Evolutionary conservation across 2,888 invertebrate genomes (phyloP).

Genomic region (Dasysyrphus albostriatus): DNA sequence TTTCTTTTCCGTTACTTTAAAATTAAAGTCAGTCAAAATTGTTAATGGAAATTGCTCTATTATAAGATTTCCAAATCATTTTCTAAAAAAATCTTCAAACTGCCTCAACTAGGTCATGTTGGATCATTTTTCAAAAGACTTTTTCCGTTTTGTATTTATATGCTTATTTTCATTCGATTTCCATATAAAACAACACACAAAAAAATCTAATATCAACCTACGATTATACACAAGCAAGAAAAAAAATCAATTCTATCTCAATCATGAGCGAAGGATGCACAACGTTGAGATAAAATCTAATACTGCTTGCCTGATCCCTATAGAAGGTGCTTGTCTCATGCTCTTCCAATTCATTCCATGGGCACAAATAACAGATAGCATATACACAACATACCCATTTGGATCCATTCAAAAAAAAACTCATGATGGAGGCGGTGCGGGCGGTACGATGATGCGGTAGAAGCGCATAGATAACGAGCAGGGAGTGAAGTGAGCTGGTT

Average conservation of each 20-base stretch:
- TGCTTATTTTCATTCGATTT: neutral
- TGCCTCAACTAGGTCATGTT: conserved; percentile 18
- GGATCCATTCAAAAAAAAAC: conserved; percentile 11
- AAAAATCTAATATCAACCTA: neutral
- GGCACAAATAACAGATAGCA: conserved; percentile 39
- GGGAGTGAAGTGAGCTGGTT: conserved; percentile 28
- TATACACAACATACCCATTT: conserved; percentile 11
- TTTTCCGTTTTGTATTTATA: neutral
- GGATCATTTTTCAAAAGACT: conserved; percentile 4
- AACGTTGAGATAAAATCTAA: conserved; percentile 56
- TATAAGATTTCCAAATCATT: too few species aligned
- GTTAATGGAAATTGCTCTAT: too few species aligned
- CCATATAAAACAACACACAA: neutral
- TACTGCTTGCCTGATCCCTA: conserved; percentile 35
- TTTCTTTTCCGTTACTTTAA: too few species aligned
- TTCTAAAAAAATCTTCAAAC: neutral
- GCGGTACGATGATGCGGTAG: neutral
- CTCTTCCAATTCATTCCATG: conserved; percentile 51
- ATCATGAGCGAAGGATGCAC: conserved; percentile 53
- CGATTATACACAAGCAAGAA: conserved; percentile 11
- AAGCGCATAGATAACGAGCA: conserved; percentile 44
- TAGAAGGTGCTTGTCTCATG: conserved; percentile 45
- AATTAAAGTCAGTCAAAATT: too few species aligned
- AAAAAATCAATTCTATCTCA: conserved; percentile 59
- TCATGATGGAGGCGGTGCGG: neutral